Percentiles rank a stretch among this genome's conserved stretches.
These are phyloP conservation scores for Drosophila repletoides DNA, from an alignment of 1,140 invertebrate species.

Conservation along the genomic window DNA sequence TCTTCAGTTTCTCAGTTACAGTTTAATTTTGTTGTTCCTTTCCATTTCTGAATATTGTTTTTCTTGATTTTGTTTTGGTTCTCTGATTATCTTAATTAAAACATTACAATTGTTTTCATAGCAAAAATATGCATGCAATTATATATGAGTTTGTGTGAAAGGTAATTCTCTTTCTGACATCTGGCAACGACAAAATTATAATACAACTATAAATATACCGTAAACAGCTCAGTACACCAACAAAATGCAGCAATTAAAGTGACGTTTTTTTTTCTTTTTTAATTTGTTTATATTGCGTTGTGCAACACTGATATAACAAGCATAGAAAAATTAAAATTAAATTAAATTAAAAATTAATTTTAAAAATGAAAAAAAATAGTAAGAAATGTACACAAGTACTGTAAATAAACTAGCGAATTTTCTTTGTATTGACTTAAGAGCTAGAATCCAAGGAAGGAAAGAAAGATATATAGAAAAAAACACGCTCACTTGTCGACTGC, in stretches of 20 bases:
- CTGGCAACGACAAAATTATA: too few relatives aligned
- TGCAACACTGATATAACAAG: too few relatives aligned
- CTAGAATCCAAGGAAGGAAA: conserved; percentile 7
- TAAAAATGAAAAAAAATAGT: conserved; percentile 15
- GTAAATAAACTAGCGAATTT: conserved; percentile 6
- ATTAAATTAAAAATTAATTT: too few relatives aligned
- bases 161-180: too few relatives aligned
- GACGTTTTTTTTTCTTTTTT: too few relatives aligned
- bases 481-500: background rate
- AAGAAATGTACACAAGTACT: conserved; percentile 9
- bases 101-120: conserved; percentile 27
- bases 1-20: conserved; percentile 31
- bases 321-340: too few relatives aligned
- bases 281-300: too few relatives aligned
- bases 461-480: background rate
- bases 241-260: too few relatives aligned
- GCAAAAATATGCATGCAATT: conserved; percentile 32
- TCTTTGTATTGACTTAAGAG: conserved; percentile 9
- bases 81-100: conserved; percentile 22
- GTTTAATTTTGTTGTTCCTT: conserved; percentile 16
- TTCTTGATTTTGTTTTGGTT: conserved; percentile 16
- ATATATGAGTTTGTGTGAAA: background rate
- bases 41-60: conserved; percentile 11
- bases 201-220: too few relatives aligned
- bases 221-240: too few relatives aligned